Conservation (phyloP, 2,797 vertebrate species). For the Amblyraja radiata region DNA sequence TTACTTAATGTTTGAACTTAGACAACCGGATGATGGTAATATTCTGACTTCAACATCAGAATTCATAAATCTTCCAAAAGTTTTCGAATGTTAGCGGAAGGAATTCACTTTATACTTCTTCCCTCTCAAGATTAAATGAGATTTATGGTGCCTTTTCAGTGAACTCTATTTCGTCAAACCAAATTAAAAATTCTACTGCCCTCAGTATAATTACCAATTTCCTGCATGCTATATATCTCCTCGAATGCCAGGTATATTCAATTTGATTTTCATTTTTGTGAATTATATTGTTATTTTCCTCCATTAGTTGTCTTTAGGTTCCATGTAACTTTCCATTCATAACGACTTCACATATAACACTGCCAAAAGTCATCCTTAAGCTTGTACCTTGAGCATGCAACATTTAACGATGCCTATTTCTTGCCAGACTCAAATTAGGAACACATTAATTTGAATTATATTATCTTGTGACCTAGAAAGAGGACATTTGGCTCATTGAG, state of each 20-base stretch:
- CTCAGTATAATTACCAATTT: slow-evolving; percentile 5
- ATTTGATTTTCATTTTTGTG: not conserved
- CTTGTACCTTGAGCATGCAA: not conserved
- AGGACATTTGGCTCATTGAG: too few relatives aligned
- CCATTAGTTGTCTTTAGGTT: not conserved
- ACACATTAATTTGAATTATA: not conserved
- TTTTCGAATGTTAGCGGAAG: not conserved
- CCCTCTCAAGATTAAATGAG: not conserved
- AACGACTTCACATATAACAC: not conserved
- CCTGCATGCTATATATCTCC: not conserved
- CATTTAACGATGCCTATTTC: not conserved
- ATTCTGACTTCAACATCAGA: not conserved
- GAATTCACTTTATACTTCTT: not conserved
- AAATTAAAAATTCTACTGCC: not conserved
- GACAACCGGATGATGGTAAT: not conserved
- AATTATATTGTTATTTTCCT: not conserved
- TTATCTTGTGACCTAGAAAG: too few relatives aligned
- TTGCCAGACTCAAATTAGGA: not conserved
- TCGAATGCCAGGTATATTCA: not conserved
- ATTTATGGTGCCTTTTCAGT: not conserved
- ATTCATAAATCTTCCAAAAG: not conserved
- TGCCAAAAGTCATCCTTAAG: not conserved
- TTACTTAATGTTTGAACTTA: not conserved
- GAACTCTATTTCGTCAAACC: not conserved
- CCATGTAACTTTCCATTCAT: not conserved